phyloP scores from a whole-genome alignment of 2,113 vertebrate genomes.

The Conger conger region DNA sequence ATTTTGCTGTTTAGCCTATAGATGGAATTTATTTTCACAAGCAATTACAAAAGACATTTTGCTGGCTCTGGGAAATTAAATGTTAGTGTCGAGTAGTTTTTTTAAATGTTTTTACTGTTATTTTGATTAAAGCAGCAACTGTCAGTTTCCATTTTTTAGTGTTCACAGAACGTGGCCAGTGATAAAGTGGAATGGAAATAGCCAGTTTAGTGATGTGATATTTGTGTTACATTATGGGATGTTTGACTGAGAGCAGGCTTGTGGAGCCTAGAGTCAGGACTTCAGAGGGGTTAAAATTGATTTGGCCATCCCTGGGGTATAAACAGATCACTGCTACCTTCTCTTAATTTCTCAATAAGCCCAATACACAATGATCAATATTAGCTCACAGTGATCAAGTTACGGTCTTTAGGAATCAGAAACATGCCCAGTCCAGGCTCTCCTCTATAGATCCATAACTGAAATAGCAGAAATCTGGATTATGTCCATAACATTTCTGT shows the following conservation, averaged over 20 bases:
- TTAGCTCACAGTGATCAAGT: not conserved
- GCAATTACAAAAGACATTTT: conserved; percentile 40
- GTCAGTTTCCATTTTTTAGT: not conserved
- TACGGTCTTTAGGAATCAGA: not conserved
- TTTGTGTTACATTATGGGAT: not conserved
- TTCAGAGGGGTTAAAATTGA: not conserved
- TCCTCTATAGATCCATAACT: not conserved
- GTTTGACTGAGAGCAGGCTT: not conserved
- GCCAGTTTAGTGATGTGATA: not conserved
- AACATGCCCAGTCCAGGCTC: not conserved
- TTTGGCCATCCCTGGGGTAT: not conserved
- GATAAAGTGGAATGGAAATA: not conserved
- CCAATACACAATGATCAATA: not conserved
- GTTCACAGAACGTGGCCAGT: not conserved
- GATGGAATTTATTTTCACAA: conserved; percentile 39
- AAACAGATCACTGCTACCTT: not conserved
- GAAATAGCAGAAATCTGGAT: not conserved
- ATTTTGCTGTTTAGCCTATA: conserved; percentile 35
- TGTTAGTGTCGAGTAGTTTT: not conserved
- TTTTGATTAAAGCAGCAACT: conserved; percentile 2
- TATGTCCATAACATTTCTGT: not conserved
- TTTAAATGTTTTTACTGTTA: not conserved
- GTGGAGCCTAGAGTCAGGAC: not conserved
- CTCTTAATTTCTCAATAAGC: not conserved
- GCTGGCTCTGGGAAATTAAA: not conserved